phyloP scores from a whole-genome alignment of 2,113 vertebrate genomes.

The Bujurquina vittata region DNA sequence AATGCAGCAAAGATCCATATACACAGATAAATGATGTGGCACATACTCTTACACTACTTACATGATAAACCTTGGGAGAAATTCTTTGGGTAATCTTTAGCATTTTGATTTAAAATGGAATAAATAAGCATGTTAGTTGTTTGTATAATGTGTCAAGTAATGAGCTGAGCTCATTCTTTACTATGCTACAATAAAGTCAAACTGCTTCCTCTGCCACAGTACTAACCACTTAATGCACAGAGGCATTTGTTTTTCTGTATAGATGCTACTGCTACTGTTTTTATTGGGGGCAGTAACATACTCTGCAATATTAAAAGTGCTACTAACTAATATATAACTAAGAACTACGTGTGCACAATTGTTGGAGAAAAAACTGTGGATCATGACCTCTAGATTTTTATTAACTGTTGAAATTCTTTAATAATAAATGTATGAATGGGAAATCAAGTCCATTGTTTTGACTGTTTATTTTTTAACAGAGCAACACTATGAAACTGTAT shows the following conservation, averaged over 20 bases:
- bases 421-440: slow-evolving; percentile 33
- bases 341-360: background rate
- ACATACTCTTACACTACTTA: background rate
- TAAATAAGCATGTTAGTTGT: background rate
- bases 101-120: background rate
- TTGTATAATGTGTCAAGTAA: slow-evolving; percentile 1
- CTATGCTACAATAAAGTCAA: background rate
- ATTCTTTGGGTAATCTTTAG: background rate
- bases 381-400: background rate
- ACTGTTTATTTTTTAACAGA: slow-evolving; percentile 29
- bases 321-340: slow-evolving; percentile 20
- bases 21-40: background rate
- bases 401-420: slow-evolving; percentile 8
- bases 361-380: background rate
- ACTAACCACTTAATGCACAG: slow-evolving; percentile 23
- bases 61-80: background rate
- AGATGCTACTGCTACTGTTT: slow-evolving; percentile 4
- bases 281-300: slow-evolving; percentile 24
- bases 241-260: background rate
- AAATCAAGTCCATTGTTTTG: background rate
- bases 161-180: slow-evolving; percentile 43
- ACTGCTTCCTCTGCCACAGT: background rate
- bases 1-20: background rate
- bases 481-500: background rate
- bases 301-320: background rate